phyloP scores from a whole-genome alignment of 1,140 invertebrate species.

The Vanessa atalanta region DNA sequence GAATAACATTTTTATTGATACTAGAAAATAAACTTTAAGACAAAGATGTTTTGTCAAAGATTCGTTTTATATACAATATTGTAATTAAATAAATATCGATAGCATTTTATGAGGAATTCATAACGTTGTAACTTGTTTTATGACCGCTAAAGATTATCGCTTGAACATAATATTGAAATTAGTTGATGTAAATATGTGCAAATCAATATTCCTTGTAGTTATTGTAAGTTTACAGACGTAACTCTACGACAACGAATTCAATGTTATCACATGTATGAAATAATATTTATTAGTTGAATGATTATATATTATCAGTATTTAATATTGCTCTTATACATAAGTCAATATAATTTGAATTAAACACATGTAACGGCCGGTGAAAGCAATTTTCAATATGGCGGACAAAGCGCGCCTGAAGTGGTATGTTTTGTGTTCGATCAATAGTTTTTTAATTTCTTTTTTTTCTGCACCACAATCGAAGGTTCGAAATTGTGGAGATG shows the following conservation, averaged over 20 bases:
- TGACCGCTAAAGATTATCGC: too few relatives aligned
- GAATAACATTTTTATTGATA: too few relatives aligned
- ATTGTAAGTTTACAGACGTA: too few relatives aligned
- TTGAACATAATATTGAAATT: too few relatives aligned
- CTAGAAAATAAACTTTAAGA: too few relatives aligned
- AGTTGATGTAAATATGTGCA: too few relatives aligned
- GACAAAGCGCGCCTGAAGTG: constrained; percentile 70
- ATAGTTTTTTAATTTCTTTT: constrained; percentile 76
- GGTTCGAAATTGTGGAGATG: constrained; percentile 68
- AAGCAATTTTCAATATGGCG: constrained; percentile 74
- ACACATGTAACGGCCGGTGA: constrained; percentile 59
- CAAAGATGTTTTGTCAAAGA: too few relatives aligned
- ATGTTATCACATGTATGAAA: not conserved
- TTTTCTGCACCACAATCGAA: constrained; percentile 72
- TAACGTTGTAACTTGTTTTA: too few relatives aligned
- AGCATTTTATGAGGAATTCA: too few relatives aligned
- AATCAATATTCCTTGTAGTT: too few relatives aligned
- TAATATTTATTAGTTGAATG: not conserved
- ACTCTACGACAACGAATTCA: not conserved
- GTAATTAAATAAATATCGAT: too few relatives aligned
- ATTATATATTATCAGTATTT: not conserved
- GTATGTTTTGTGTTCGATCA: constrained; percentile 69
- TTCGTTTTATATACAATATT: too few relatives aligned
- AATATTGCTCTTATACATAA: not conserved
- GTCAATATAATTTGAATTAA: constrained; percentile 30